Evolutionary conservation across 2,113 vertebrate species (phyloP), one percentile per base, ranked within the genome.

Genomic region (Rynchops niger): DNA sequence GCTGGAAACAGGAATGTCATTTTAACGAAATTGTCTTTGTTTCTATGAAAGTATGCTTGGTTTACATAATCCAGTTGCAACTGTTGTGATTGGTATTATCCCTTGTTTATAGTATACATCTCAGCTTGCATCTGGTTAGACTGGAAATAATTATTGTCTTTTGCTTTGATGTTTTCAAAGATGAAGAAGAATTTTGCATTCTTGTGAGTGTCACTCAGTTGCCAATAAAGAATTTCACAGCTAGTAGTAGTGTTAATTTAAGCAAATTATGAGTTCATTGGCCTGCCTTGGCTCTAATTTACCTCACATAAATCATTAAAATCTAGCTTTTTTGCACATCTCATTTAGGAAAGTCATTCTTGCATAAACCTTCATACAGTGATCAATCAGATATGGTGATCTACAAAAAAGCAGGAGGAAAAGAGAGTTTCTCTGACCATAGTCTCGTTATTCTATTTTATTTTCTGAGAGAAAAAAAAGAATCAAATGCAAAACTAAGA

Each of bases 261-360:
- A 95, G 27, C 4, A 34, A 96, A 91, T 88, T 95, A 83, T 69
- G 40, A 67, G 36, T 80, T 92, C 56, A 45, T n/a, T 97, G 87
- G 88, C 85, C 72, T 96, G 26, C 10, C 27, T 50, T 77, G 58
- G 21, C 45, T 82, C n/a, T 91, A 93, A 93, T 91, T 90, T 92
- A 72, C 34, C 15, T 63, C 63, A 82, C 3, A 2, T 59, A 88
- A 94, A 76, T 89, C 7, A 79, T 53, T 43, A 82, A 88, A 82
- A 94, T 36, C 22, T 72, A 80, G 7, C 17, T 82, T 19, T 85
- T 56, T 34, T 89, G 43, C 32, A 62, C 22, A 53, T 85, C 47
- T 88, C 53, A 82, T 88, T 95, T 89, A 69, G 6, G 27, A 80
- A 58, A 65, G 61, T 66, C 45, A 72, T 79, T 90, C 58, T 82